Evolutionary conservation across 2,113 vertebrate species (phyloP), one percentile per base, ranked within the genome.

Genomic region (Salvelinus namaycush): DNA sequence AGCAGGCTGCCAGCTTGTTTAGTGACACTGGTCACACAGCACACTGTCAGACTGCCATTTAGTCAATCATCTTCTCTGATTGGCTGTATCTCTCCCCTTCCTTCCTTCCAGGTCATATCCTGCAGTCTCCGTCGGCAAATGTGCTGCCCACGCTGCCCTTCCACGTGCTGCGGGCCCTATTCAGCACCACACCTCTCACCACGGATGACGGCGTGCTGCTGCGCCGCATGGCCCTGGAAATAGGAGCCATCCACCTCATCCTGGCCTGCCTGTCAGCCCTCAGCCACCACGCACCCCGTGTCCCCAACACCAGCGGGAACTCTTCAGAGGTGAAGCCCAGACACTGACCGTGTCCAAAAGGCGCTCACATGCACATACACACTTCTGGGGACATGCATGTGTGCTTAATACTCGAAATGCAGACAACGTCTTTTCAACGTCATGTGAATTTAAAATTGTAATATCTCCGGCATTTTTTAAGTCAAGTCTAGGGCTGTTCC

Each of bases 221-320:
- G 0, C 90, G 97, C 16, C 92, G 97, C 13, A 99, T 99, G 97
- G 98, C 98, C 0, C 89, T 99, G 78, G 98, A 99, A 91, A 99
- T 99, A 3, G 98, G 98, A 0, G 98, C 97, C 7, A 90, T 99
- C 62, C 98, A 99, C 83, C 96, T 99, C 12, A 98, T 99, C 85
- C 94, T 99, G 83, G 97, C 97, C 69, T 99, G 98, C 78, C 92
- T 99, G n/a, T 99, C 97, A 4, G 98, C 97, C 67, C 94, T 99
- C 24, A 99, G 97, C 88, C 98, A 99, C 83, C 98, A 99, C 1
- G 97, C 97, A 0, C 97, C 98, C 0, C 92, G 97, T 72, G 95
- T 98, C 77, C 96, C 97, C 89, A 97, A 90, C 66, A 93, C 95
- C 1, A 95, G 78, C 78, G 87, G 93, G 87, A 98, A 83, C 76